phyloP scores from a whole-genome alignment of 1,140 invertebrate genomes.

The Drosophila insularis region DNA sequence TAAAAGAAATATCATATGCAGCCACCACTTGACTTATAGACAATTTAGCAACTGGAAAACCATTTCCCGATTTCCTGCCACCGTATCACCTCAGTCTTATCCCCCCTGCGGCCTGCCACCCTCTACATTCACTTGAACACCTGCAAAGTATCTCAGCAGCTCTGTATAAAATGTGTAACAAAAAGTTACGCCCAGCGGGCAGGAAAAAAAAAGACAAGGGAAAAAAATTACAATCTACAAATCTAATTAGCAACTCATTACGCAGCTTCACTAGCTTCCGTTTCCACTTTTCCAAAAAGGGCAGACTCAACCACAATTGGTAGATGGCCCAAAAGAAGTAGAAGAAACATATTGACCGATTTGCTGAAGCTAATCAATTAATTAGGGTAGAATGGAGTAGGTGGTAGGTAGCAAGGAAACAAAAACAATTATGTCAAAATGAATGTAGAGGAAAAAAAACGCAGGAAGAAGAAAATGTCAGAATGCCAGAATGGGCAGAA shows the following conservation, averaged over 20 bases:
- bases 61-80: slow-evolving; percentile 11
- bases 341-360: slow-evolving; percentile 75
- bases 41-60: slow-evolving; percentile 28
- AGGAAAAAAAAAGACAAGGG: slow-evolving; percentile 8
- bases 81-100: neutral
- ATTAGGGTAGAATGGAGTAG: slow-evolving; percentile 52
- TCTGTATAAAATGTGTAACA: slow-evolving; percentile 38
- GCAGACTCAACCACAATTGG: slow-evolving; percentile 18
- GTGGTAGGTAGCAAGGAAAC: slow-evolving; percentile 12
- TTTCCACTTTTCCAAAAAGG: slow-evolving; percentile 15
- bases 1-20: slow-evolving; percentile 41
- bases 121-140: slow-evolving; percentile 19
- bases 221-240: slow-evolving; percentile 60
- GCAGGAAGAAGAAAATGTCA: slow-evolving; percentile 52
- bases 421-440: slow-evolving; percentile 80
- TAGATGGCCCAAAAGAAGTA: slow-evolving; percentile 51
- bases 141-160: slow-evolving; percentile 38
- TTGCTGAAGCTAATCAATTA: slow-evolving; percentile 81
- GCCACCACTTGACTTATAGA: slow-evolving; percentile 46
- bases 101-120: slow-evolving; percentile 10
- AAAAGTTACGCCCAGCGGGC: slow-evolving; percentile 44
- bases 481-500: slow-evolving; percentile 70
- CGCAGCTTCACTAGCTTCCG: slow-evolving; percentile 27
- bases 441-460: slow-evolving; percentile 25
- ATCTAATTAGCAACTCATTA: slow-evolving; percentile 82